Conservation (phyloP, 2,797 vertebrate genomes). For the Lagorchestes hirsutus region DNA sequence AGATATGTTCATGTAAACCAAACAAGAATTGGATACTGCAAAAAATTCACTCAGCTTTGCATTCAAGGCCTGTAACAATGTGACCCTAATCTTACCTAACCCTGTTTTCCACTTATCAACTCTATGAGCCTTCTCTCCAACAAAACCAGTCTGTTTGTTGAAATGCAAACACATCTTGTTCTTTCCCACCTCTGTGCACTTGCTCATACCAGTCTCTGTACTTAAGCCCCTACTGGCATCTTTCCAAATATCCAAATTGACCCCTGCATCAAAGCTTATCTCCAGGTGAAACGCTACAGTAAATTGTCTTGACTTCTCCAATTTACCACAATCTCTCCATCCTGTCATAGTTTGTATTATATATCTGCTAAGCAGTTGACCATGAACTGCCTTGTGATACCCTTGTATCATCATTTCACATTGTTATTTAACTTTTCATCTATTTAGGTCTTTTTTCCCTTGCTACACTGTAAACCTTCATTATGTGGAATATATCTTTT, state of each 20-base stretch:
- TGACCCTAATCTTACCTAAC: neutral
- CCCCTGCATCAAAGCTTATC: neutral
- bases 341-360: neutral
- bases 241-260: slow-evolving; percentile 22
- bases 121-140: slow-evolving; percentile 26
- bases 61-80: neutral
- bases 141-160: slow-evolving; percentile 10
- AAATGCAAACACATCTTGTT: neutral
- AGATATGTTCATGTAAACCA: slow-evolving; percentile 25
- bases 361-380: neutral
- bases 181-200: neutral
- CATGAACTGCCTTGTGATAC: neutral
- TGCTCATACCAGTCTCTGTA: neutral
- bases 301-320: neutral
- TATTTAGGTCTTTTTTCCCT: neutral
- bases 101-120: neutral
- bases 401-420: neutral
- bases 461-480: neutral
- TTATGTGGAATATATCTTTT: neutral
- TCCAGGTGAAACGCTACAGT: neutral
- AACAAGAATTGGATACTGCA: neutral
- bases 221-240: neutral
- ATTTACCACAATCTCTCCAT: neutral
- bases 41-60: neutral
- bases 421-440: slow-evolving; percentile 25